Evolutionary conservation across 2,888 invertebrate genomes (phyloP).

Genomic region (Tribolium freemani): DNA sequence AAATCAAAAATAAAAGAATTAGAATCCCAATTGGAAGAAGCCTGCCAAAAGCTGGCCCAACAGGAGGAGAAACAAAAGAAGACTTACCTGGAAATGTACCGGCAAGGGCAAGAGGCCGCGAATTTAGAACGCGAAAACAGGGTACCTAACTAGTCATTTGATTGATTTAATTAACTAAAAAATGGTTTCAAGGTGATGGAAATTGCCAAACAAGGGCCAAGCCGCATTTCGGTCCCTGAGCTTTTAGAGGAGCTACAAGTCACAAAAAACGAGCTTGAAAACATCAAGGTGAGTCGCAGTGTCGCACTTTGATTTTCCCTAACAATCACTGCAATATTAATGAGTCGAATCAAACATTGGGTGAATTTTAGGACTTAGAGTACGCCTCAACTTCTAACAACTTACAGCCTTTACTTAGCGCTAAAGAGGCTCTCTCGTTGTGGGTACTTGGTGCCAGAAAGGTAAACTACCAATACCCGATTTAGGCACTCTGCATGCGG

Average conservation of each 20-base stretch:
- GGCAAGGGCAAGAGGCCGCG: constrained; percentile 84
- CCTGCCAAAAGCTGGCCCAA: constrained; percentile 77
- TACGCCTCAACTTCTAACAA: constrained; percentile 76
- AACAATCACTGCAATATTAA: not conserved
- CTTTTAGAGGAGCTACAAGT: constrained; percentile 86
- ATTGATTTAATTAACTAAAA: not conserved
- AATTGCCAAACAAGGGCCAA: constrained; percentile 74
- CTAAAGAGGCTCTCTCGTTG: constrained; percentile 94
- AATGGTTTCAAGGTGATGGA: constrained; percentile 65
- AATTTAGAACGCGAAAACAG: constrained; percentile 79
- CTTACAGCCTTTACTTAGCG: constrained; percentile 89
- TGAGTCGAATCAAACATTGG: not conserved
- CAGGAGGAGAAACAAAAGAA: constrained; percentile 82
- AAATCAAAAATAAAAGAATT: constrained; percentile 79
- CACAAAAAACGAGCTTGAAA: constrained; percentile 89
- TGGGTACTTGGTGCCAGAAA: constrained; percentile 95
- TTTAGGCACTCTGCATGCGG: constrained; percentile 24
- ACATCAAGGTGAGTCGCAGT: constrained; percentile 78
- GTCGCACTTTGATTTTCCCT: not conserved
- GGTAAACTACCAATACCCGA: constrained; percentile 70
- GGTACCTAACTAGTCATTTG: constrained; percentile 68
- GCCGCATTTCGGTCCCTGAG: constrained; percentile 84
- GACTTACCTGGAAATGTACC: constrained; percentile 86
- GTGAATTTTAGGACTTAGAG: constrained; percentile 77
- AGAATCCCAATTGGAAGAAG: constrained; percentile 80